A percentile compares a stretch with the other conserved stretches of the same genome.
Evolutionary conservation across 2,888 invertebrate species (phyloP).

Genomic region (Eugnorisma glareosa): DNA sequence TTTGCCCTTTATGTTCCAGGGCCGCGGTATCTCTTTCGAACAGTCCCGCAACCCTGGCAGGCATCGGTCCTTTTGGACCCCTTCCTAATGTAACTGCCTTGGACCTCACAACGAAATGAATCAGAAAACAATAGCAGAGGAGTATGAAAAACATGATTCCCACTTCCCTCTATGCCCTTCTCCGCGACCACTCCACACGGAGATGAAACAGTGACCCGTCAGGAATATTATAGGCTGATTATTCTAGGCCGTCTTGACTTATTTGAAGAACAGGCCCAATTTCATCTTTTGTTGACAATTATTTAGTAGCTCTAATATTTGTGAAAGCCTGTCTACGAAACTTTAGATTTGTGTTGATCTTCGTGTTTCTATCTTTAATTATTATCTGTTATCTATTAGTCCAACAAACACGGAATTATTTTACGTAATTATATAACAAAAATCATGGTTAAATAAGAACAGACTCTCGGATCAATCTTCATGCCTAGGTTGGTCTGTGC

Average conservation of each 20-base stretch:
- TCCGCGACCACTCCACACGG: too few relatives aligned
- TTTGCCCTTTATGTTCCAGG: too few relatives aligned
- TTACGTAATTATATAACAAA: not conserved
- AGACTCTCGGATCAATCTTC: too few relatives aligned
- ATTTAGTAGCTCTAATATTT: constrained; percentile 19
- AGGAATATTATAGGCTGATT: not conserved
- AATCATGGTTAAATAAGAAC: too few relatives aligned
- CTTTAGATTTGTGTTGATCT: constrained; percentile 27
- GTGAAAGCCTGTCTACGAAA: not conserved
- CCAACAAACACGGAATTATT: not conserved
- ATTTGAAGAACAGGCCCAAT: not conserved
- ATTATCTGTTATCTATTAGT: not conserved
- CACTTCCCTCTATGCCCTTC: not conserved
- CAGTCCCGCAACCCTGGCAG: too few relatives aligned
- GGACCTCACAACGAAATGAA: too few relatives aligned
- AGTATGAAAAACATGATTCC: not conserved
- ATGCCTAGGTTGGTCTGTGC: too few relatives aligned
- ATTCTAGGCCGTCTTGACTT: not conserved
- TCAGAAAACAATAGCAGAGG: not conserved
- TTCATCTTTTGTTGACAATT: constrained; percentile 8
- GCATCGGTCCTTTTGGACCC: too few relatives aligned
- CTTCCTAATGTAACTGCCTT: not conserved
- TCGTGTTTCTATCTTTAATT: constrained; percentile 2
- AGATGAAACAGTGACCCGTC: not conserved
- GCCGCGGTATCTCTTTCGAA: too few relatives aligned